Evolutionary conservation across 2,113 vertebrate genomes (phyloP).

Genomic region (Spermophilus dauricus): DNA sequence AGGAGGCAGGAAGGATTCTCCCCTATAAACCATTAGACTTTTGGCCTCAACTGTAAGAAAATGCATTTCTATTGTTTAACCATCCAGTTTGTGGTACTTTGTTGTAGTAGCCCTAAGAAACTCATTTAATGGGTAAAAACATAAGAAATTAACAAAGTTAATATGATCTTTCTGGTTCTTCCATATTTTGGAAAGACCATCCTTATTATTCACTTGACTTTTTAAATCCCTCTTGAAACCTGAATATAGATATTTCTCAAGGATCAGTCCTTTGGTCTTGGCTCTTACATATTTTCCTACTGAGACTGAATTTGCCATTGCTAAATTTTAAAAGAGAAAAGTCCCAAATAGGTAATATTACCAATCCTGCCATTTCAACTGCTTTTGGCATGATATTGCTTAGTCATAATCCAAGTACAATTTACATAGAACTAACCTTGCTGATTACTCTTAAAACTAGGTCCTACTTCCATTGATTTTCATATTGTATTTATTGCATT

Average conservation of each 20-base stretch:
- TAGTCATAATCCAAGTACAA: not conserved
- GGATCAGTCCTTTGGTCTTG: slow-evolving; percentile 4
- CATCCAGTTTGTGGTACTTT: not conserved
- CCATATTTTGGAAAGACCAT: not conserved
- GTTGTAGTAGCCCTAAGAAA: slow-evolving; percentile 11
- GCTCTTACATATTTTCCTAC: not conserved
- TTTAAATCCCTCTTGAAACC: not conserved
- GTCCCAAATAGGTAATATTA: not conserved
- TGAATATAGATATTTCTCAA: not conserved
- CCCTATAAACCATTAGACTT: not conserved
- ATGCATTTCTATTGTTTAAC: not conserved
- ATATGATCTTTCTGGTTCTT: not conserved
- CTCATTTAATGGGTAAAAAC: not conserved
- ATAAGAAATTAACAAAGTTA: slow-evolving; percentile 25
- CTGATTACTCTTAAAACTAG: slow-evolving; percentile 24
- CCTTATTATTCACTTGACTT: not conserved
- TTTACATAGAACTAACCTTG: not conserved
- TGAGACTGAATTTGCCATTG: not conserved
- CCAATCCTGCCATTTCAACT: not conserved
- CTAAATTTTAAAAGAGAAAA: not conserved
- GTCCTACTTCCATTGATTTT: slow-evolving; percentile 5
- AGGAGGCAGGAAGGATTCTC: not conserved
- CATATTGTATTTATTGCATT: not conserved
- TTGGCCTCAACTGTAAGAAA: not conserved
- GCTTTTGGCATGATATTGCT: not conserved